phyloP scores from a whole-genome alignment of 2,797 vertebrate species.

The Myotis vivesi region DNA sequence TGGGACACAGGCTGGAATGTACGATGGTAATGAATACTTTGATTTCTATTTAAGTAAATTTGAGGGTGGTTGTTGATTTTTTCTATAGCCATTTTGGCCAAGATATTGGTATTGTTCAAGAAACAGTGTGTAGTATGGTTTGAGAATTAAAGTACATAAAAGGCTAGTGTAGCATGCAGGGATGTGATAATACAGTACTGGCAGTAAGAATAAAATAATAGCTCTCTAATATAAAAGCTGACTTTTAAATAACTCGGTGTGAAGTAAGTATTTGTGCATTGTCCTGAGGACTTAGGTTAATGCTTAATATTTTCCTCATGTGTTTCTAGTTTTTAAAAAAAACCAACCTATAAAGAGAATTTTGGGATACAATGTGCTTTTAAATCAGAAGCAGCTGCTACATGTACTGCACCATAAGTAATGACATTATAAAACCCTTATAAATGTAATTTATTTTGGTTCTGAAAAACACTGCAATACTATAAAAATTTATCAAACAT shows the following conservation, averaged over 20 bases:
- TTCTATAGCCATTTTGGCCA: not conserved
- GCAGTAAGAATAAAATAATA: not conserved
- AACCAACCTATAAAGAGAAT: not conserved
- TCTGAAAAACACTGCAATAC: constrained; percentile 18
- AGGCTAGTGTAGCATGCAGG: not conserved
- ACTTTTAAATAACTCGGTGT: not conserved
- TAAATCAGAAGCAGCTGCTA: not conserved
- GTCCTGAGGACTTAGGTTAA: not conserved
- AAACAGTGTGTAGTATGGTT: not conserved
- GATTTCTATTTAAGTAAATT: not conserved
- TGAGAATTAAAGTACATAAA: not conserved
- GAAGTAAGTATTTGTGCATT: not conserved
- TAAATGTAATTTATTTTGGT: constrained; percentile 43
- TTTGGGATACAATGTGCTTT: not conserved
- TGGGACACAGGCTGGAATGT: not conserved
- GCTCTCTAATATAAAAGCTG: not conserved
- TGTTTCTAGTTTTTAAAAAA: constrained; percentile 26
- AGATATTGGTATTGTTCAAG: not conserved
- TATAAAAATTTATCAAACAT: not conserved
- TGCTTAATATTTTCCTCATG: constrained; percentile 34
- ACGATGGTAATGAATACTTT: not conserved
- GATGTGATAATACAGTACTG: not conserved
- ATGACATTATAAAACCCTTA: not conserved
- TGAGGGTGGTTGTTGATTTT: not conserved
- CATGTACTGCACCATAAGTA: not conserved